Percentiles rank a stretch among this genome's conserved stretches.
Conservation (phyloP, 2,797 vertebrate species). For the Urocyon cinereoargenteus region DNA sequence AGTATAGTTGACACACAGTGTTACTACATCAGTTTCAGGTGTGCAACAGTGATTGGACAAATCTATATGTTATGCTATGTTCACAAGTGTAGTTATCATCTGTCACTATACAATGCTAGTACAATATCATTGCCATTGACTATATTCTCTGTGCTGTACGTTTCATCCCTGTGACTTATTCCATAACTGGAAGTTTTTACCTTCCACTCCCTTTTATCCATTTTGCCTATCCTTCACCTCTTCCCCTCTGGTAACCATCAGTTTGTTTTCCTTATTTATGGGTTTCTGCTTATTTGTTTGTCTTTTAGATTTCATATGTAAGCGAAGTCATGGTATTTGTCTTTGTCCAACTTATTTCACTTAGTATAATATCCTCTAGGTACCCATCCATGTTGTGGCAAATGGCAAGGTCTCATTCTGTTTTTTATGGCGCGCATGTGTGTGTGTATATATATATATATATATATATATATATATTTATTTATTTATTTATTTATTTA, state of each 20-base stretch:
- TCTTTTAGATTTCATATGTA: too few relatives aligned
- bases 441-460: neutral
- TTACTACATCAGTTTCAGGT: neutral
- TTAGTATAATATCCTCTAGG: neutral
- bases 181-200: neutral
- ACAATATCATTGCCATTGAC: neutral
- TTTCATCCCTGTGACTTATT: neutral
- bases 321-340: too few relatives aligned
- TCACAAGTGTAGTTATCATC: neutral
- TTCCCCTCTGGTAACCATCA: neutral
- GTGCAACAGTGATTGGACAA: neutral
- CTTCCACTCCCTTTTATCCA: neutral
- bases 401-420: neutral
- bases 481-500: too few relatives aligned
- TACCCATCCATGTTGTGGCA: neutral
- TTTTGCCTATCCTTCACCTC: neutral
- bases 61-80: neutral
- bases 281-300: neutral
- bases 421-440: neutral
- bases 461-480: too few relatives aligned
- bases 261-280: neutral
- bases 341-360: neutral
- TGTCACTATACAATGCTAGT: neutral
- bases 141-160: neutral
- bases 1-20: neutral